phyloP scores from a whole-genome alignment of 2,888 invertebrate genomes.

The Ephialtes manifestator region DNA sequence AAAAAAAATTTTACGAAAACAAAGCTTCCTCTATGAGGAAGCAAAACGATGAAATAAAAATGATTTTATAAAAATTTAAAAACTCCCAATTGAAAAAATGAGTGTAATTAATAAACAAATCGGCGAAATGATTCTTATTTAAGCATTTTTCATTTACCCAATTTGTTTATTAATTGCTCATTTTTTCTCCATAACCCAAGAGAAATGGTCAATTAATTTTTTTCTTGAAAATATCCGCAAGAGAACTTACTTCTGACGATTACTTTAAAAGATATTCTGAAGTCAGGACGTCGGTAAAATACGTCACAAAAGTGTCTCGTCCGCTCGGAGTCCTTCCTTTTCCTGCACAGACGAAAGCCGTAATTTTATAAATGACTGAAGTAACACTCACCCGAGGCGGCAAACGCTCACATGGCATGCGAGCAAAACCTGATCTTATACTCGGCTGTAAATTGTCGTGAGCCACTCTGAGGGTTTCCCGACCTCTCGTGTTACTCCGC shows the following conservation, averaged over 20 bases:
- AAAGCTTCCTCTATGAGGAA: too few relatives aligned
- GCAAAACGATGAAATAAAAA: too few relatives aligned
- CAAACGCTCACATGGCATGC: background rate
- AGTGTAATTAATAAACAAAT: too few relatives aligned
- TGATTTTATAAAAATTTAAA: too few relatives aligned
- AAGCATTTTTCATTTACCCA: too few relatives aligned
- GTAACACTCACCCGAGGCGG: conserved; percentile 18
- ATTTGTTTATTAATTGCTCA: too few relatives aligned
- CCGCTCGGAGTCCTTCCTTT: background rate
- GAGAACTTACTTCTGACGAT: background rate
- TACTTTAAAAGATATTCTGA: background rate
- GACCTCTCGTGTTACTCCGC: conserved; percentile 22
- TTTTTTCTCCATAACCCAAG: too few relatives aligned
- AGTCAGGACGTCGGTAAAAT: background rate
- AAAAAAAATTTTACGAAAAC: too few relatives aligned
- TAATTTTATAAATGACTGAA: conserved; percentile 26
- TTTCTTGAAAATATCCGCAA: too few relatives aligned
- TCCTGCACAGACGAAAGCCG: background rate
- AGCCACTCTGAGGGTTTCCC: conserved; percentile 29
- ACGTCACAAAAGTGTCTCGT: background rate
- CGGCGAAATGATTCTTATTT: too few relatives aligned
- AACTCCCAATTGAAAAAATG: too few relatives aligned
- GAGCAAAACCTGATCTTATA: conserved; percentile 22
- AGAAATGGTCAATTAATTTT: too few relatives aligned
- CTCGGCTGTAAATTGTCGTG: conserved; percentile 23